These are phyloP conservation scores for Arctocebus calabarensis DNA, from an alignment of 2,797 vertebrate species.

Conservation along the genomic window DNA sequence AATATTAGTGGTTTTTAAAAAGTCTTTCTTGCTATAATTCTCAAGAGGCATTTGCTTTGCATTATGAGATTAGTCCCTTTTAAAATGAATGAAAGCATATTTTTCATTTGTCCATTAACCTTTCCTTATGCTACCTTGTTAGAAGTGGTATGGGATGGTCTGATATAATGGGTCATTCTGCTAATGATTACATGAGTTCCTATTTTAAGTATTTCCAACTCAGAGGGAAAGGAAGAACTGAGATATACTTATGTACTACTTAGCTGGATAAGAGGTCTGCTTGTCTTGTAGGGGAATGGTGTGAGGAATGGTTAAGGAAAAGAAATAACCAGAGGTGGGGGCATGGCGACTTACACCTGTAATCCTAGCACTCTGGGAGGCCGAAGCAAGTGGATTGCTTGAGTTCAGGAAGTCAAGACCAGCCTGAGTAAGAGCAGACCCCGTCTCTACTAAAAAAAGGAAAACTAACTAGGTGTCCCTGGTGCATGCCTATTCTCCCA, in stretches of 20 bases:
- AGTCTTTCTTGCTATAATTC: background rate
- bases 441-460: no score
- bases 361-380: no score
- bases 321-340: background rate
- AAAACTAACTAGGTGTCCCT: no score
- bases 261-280: background rate
- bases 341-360: no score
- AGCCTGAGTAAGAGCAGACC: no score
- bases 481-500: no score
- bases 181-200: background rate
- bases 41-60: background rate
- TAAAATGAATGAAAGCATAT: background rate
- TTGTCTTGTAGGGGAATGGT: background rate
- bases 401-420: no score
- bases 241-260: background rate
- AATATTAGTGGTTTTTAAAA: background rate
- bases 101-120: background rate
- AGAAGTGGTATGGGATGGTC: background rate
- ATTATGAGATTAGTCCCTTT: background rate
- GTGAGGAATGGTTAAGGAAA: background rate
- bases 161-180: background rate
- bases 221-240: background rate
- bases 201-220: background rate
- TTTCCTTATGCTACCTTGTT: background rate
- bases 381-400: no score